Evolutionary conservation across 2,888 invertebrate genomes (phyloP).

Genomic region (Parnassius apollo): DNA sequence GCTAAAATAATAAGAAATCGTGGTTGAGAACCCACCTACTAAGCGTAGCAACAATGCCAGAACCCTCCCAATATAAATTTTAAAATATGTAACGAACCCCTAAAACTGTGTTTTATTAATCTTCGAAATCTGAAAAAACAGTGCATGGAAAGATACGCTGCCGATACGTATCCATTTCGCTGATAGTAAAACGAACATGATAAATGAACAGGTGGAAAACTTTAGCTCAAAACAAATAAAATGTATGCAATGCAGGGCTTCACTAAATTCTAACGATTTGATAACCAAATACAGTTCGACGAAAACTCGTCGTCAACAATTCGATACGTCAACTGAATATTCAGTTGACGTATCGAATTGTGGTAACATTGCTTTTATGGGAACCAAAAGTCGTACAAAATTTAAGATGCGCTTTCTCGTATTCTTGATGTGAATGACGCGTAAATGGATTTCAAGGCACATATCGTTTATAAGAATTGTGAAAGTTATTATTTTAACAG

Average conservation of each 20-base stretch:
- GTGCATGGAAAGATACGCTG: too few relatives aligned
- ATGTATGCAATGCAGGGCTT: background rate
- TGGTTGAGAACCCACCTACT: too few relatives aligned
- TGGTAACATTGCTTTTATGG: conserved; percentile 13
- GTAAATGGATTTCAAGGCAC: conserved; percentile 14
- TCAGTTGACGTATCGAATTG: too few relatives aligned
- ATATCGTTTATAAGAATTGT: conserved; percentile 11
- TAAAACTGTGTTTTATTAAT: too few relatives aligned
- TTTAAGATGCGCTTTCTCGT: conserved; percentile 21
- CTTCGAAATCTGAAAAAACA: too few relatives aligned
- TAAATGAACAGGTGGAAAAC: too few relatives aligned
- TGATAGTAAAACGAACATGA: too few relatives aligned
- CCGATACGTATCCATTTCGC: too few relatives aligned
- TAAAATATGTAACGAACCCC: too few relatives aligned
- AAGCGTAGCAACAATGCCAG: too few relatives aligned
- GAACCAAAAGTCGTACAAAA: conserved; percentile 19
- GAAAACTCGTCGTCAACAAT: conserved; percentile 15
- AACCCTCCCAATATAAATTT: too few relatives aligned
- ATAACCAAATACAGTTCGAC: conserved; percentile 17
- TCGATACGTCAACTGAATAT: conserved; percentile 18
- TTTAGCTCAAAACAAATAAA: background rate
- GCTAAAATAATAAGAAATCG: too few relatives aligned
- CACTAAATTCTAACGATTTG: conserved; percentile 11
- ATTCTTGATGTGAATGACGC: conserved; percentile 10
- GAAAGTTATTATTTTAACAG: background rate